phyloP scores from a whole-genome alignment of 2,797 vertebrate species.

The Pampus argenteus region DNA sequence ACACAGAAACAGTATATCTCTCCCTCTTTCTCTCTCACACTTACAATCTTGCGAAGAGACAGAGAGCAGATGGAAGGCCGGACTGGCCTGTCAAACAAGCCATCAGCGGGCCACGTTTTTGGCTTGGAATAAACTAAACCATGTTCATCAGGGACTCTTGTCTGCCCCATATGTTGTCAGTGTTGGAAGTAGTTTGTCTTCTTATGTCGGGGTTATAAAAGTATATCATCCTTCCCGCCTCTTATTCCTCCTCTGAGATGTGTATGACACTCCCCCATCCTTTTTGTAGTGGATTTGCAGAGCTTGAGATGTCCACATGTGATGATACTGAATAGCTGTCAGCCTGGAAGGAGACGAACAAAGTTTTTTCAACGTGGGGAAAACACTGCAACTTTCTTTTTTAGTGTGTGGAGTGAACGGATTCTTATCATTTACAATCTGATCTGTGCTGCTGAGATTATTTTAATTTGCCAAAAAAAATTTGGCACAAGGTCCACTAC shows the following conservation, averaged over 20 bases:
- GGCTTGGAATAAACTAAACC: slow-evolving; percentile 16
- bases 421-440: not conserved
- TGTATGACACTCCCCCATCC: not conserved
- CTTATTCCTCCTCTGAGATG: slow-evolving; percentile 31
- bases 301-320: slow-evolving; percentile 27
- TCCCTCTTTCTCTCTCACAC: slow-evolving; percentile 35
- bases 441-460: not conserved
- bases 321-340: slow-evolving; percentile 16
- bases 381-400: not conserved
- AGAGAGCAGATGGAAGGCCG: slow-evolving; percentile 60
- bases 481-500: no score
- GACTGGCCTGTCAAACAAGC: slow-evolving; percentile 73
- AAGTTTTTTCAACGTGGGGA: not conserved
- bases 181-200: slow-evolving; percentile 26
- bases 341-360: not conserved
- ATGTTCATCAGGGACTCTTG: not conserved
- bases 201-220: slow-evolving; percentile 8
- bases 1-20: slow-evolving; percentile 17
- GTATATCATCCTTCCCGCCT: slow-evolving; percentile 33
- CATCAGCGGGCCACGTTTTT: slow-evolving; percentile 52
- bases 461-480: no score
- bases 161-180: slow-evolving; percentile 17
- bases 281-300: slow-evolving; percentile 39
- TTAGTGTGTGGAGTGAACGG: not conserved
- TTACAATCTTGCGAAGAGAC: slow-evolving; percentile 43